phyloP scores from a whole-genome alignment of 2,797 vertebrate species.

The Mycteria americana region DNA sequence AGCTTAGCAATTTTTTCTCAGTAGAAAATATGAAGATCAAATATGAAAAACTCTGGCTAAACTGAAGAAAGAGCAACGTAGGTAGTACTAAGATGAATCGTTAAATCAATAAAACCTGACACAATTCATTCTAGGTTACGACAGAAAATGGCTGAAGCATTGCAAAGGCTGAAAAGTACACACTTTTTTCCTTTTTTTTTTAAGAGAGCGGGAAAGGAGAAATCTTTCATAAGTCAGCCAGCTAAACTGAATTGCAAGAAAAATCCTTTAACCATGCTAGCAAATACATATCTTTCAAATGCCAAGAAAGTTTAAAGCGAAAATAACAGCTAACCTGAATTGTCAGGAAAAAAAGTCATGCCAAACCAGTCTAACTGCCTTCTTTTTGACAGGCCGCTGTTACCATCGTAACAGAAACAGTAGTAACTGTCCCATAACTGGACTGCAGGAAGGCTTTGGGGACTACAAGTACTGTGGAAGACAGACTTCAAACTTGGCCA shows the following conservation, averaged over 20 bases:
- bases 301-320: background rate
- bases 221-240: background rate
- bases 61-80: background rate
- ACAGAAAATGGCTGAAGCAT: background rate
- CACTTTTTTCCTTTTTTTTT: fast-evolving
- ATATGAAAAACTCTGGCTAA: background rate
- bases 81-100: background rate
- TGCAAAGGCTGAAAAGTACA: background rate
- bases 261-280: background rate
- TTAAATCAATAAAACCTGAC: background rate
- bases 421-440: fast-evolving
- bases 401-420: background rate
- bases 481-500: fast-evolving
- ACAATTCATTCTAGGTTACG: background rate
- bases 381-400: background rate
- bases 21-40: background rate
- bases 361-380: background rate
- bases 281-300: background rate
- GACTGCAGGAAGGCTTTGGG: background rate
- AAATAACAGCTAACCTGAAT: background rate
- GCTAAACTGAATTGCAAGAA: background rate
- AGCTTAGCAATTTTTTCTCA: background rate
- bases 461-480: too few relatives aligned
- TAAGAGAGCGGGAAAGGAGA: background rate
- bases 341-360: background rate